Conservation (phyloP, 2,888 invertebrate genomes). For the Noctua janthina region DNA sequence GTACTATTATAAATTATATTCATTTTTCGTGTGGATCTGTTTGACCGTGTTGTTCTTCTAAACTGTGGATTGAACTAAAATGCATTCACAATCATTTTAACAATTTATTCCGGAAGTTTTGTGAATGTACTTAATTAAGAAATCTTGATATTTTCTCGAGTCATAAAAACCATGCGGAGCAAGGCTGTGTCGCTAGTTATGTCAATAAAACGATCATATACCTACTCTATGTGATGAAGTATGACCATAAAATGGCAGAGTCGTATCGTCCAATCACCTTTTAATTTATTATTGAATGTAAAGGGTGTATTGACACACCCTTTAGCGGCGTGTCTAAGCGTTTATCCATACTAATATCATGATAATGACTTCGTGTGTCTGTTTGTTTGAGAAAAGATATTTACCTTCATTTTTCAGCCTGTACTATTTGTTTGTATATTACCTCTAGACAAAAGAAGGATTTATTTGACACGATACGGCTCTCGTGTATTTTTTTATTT, state of each 20-base stretch:
- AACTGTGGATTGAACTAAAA: too few species aligned
- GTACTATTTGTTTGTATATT: neutral
- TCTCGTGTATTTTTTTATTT: neutral
- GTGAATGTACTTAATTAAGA: neutral
- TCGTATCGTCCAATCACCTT: constrained; percentile 29
- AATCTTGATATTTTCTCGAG: neutral
- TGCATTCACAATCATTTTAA: too few species aligned
- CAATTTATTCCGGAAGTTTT: too few species aligned
- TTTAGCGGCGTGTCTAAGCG: constrained; percentile 2
- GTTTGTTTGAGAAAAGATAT: neutral
- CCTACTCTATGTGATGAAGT: constrained; percentile 29
- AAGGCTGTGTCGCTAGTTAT: neutral
- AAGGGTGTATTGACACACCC: constrained; percentile 16
- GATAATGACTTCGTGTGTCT: constrained; percentile 1
- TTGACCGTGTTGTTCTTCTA: too few species aligned
- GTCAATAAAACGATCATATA: constrained; percentile 4
- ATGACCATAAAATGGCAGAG: constrained; percentile 43
- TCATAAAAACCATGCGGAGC: neutral
- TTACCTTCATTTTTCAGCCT: too few species aligned
- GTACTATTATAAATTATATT: too few species aligned
- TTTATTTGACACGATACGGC: constrained; percentile 2
- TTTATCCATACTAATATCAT: constrained; percentile 15
- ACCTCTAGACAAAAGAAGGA: constrained; percentile 7
- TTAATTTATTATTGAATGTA: constrained; percentile 43
- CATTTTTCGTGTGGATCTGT: too few species aligned